These are phyloP conservation scores for Planiliza haematocheilus DNA, from an alignment of 2,113 vertebrate species.

Conservation along the genomic window DNA sequence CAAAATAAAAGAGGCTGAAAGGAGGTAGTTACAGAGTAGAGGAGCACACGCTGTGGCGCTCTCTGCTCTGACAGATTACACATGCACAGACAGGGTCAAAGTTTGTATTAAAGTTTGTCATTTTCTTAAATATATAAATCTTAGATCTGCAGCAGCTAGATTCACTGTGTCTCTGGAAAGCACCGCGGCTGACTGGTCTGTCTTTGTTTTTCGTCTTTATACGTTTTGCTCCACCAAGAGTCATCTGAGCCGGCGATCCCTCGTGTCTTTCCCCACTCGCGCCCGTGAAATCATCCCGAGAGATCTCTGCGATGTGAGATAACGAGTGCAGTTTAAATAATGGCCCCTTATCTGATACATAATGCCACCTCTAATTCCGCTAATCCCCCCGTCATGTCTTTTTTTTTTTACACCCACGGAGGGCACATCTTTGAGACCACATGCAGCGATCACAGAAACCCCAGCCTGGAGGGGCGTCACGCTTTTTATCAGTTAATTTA, in stretches of 20 bases:
- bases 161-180: slow-evolving; percentile 17
- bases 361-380: slow-evolving; percentile 47
- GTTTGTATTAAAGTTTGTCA: too few species aligned
- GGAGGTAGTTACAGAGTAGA: neutral
- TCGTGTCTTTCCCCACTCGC: slow-evolving; percentile 26
- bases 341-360: slow-evolving; percentile 61
- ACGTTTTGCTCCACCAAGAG: slow-evolving; percentile 31
- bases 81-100: neutral
- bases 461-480: neutral
- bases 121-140: neutral
- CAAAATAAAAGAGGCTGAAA: slow-evolving; percentile 6
- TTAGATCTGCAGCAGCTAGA: slow-evolving; percentile 1
- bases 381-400: slow-evolving; percentile 61
- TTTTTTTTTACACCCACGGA: slow-evolving; percentile 62
- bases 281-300: slow-evolving; percentile 50
- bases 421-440: slow-evolving; percentile 43
- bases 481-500: slow-evolving; percentile 10
- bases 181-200: neutral
- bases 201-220: slow-evolving; percentile 16
- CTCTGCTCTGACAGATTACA: neutral
- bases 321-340: slow-evolving; percentile 69
- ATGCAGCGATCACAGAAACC: slow-evolving; percentile 40
- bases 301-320: slow-evolving; percentile 28
- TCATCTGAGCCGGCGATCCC: slow-evolving; percentile 22
- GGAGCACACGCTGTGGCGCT: neutral